Evolutionary conservation across 1,140 invertebrate species (phyloP).

Genomic region (Lepidostoma basale): DNA sequence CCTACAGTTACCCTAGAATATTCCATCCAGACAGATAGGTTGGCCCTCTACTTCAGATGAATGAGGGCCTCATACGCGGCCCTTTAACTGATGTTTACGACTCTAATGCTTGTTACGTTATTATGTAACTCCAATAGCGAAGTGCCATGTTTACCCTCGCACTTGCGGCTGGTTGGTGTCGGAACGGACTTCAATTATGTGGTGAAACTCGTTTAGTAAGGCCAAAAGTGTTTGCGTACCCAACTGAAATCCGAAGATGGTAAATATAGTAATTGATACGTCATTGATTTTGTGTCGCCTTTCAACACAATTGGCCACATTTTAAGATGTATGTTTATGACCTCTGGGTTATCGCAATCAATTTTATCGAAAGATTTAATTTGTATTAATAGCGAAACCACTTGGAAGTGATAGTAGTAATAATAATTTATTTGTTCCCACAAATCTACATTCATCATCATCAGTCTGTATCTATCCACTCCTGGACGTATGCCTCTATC

Average conservation of each 20-base stretch:
- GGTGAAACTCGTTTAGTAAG: conserved; percentile 19
- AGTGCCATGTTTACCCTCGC: not conserved
- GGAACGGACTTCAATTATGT: not conserved
- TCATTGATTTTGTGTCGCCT: not conserved
- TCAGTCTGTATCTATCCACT: no score
- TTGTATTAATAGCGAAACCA: no score
- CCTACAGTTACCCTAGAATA: no score
- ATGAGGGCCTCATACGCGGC: no score
- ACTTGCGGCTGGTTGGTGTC: not conserved
- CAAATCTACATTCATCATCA: no score
- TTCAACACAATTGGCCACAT: not conserved
- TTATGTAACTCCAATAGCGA: conserved; percentile 7
- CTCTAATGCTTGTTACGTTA: not conserved
- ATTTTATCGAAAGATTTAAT: no score
- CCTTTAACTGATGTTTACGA: conserved; percentile 16
- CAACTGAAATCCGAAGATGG: not conserved
- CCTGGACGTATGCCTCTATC: no score
- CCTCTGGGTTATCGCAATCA: not conserved
- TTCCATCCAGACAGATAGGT: no score
- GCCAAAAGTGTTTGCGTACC: conserved; percentile 8
- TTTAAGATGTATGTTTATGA: not conserved
- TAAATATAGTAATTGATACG: not conserved
- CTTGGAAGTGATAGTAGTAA: no score
- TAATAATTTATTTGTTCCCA: no score
- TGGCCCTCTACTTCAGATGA: no score